Conservation (phyloP, 2,797 vertebrate genomes). For the Discoglossus pictus region DNA sequence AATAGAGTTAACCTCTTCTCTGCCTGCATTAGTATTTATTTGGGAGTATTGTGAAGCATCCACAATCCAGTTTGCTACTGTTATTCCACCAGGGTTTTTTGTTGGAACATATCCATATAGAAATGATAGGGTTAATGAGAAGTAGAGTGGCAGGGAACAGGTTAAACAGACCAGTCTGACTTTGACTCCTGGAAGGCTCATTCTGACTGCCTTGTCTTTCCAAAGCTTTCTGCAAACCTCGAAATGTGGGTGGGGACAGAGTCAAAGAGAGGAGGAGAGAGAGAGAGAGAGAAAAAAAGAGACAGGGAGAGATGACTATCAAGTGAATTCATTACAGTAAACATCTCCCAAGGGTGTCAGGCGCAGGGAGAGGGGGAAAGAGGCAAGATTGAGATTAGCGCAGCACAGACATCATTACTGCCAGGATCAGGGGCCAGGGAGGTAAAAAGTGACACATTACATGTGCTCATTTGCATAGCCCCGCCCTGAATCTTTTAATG, state of each 20-base stretch:
- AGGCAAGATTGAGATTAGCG: constrained; percentile 66
- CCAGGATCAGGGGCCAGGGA: constrained; percentile 63
- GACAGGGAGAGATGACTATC: constrained; percentile 56
- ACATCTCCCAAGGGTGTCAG: constrained; percentile 78
- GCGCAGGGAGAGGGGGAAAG: constrained; percentile 59
- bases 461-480: constrained; percentile 34
- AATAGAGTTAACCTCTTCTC: too few relatives aligned
- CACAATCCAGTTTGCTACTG: too few relatives aligned
- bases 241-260: constrained; percentile 18
- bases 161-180: neutral
- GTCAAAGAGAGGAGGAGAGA: neutral
- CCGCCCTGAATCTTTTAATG: constrained; percentile 32
- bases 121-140: too few relatives aligned
- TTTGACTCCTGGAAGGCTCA: neutral
- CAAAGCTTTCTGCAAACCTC: constrained; percentile 3
- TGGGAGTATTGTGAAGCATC: too few relatives aligned
- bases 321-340: constrained; percentile 82
- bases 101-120: too few relatives aligned
- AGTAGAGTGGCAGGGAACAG: neutral
- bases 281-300: neutral
- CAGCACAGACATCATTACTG: constrained; percentile 64
- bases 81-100: too few relatives aligned
- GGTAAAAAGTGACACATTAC: constrained; percentile 37
- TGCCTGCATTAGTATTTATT: too few relatives aligned
- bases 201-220: constrained; percentile 11